Percentiles rank a stretch among this genome's conserved stretches.
phyloP scores from a whole-genome alignment of 2,888 invertebrate genomes.

The Conistra vaccinii region DNA sequence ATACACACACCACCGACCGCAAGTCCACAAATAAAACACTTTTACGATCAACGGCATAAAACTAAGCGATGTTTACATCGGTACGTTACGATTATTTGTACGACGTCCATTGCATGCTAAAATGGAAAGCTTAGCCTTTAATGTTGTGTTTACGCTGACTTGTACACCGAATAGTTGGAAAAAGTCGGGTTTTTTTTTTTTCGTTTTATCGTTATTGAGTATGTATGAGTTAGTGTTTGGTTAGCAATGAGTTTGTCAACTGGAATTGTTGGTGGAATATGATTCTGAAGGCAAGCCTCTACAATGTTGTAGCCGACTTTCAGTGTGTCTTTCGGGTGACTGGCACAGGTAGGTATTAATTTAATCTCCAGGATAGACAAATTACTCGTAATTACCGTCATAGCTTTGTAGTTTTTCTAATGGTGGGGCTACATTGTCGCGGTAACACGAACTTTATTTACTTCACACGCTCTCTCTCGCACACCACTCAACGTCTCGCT shows the following conservation, averaged over 20 bases:
- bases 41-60: conserved; percentile 61
- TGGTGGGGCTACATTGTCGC: no score
- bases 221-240: neutral
- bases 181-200: conserved; percentile 13
- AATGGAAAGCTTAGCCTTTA: conserved; percentile 39
- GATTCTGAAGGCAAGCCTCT: neutral
- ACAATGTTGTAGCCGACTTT: conserved; percentile 1
- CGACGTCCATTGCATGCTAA: conserved; percentile 60
- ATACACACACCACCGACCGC: conserved; percentile 49
- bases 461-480: no score
- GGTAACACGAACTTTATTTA: no score
- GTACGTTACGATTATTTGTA: conserved; percentile 50
- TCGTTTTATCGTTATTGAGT: conserved; percentile 28
- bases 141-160: conserved; percentile 54
- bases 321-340: neutral
- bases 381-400: neutral
- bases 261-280: conserved; percentile 11
- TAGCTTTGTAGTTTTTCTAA: neutral
- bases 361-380: no score
- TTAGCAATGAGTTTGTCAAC: conserved; percentile 28
- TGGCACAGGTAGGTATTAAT: neutral
- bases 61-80: conserved; percentile 64
- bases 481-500: no score
- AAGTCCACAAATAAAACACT: conserved; percentile 61
- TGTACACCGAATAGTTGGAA: conserved; percentile 34